Evolutionary conservation across 2,888 invertebrate genomes (phyloP), one percentile per base, ranked within the genome.

Genomic region (Hemaris fuciformis): DNA sequence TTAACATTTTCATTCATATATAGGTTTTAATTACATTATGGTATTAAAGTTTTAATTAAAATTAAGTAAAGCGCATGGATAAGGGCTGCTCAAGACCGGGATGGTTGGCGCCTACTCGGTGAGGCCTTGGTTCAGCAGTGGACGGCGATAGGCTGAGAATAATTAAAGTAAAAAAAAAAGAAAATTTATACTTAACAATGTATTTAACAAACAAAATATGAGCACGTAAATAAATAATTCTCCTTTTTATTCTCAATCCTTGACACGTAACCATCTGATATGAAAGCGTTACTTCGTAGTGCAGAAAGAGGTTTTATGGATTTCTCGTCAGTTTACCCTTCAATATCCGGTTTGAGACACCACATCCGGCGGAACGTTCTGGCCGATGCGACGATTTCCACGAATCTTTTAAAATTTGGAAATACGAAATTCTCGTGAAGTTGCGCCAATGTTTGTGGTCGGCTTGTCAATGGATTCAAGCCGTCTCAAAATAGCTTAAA

Each of bases 311-410:
- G 15, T 59, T 34, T 48, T 38, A 48, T 53, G 53, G 53, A 53
- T 53, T 53, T 53, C 31, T 53, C 58, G 27, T 31, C 57, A 64
- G 74, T 76, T 76, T 72, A 73, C 74, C 70, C 70, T 75, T 76
- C 76, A 75, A 78, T 79, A 74, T 79, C 79, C 77, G 75, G 72
- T 63, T 67, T 71, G 71, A 73, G 71, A 68, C 65, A 68, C 68
- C 63, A 67, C 73, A 68, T 75, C 75, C 73, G 68, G 60, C 22
- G 42, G 23, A 57, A 22, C 38, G 59, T 59, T 66, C 23, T 57
- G 63, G 62, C 59, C 64, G 68, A 62, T 62, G 68, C 66, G 68
- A 63, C 66, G 67, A 67, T 68, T 67, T 65, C 65, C 57, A 63
- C 53, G 62, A 62, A 63, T 71, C 69, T 67, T 61, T 62, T 43